Evolutionary conservation across 2,888 invertebrate species (phyloP), one percentile per base, ranked within the genome.

Genomic region (Drosophila pseudotalamancana): DNA sequence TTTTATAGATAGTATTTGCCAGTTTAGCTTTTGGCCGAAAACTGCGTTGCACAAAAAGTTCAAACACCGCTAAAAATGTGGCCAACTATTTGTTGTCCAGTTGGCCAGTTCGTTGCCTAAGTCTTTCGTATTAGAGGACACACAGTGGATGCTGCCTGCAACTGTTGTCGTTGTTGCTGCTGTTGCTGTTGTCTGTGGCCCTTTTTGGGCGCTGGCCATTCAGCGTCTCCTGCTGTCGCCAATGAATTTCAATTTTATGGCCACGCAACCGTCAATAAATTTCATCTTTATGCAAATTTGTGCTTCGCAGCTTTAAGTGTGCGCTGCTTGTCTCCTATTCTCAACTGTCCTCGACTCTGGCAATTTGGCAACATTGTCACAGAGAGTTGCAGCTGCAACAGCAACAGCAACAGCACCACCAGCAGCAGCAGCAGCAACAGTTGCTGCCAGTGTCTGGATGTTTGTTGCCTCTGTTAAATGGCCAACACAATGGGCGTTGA

Each of bases 191-290:
- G 48, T 1, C n/a, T 55, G 45, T 42, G 46, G 12, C 40, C 57
- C 57, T 39, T 63, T 61, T 51, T 39, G 14, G 48, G 40, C 40
- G 19, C 54, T 63, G 62, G 42, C 64, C 63, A 53, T 51, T 59
- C 51, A 34, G 32, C 23, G 48, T 63, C 49, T 27, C 55, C 21
- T 25, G 43, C 43, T 77, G 74, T 74, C 74, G 80, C 68, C 73
- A 87, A 74, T 83, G 80, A 83, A 88, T 86, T 86, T 88, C 57
- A 73, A 87, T 82, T 82, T 82, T 81, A 82, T 87, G 85, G 78
- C 84, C 80, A 62, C 46, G 64, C 84, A 64, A 55, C 72, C 87
- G 80, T 81, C 81, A 75, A 82, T 87, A 87, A 87, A 85, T 88
- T 83, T 86, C 84, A 86, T 86, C 67, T 86, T 88, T 79, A 83